Base-by-base conservation (phyloP, 2,113 vertebrate species). In the Calyptommatus sinebrachiatus region DNA sequence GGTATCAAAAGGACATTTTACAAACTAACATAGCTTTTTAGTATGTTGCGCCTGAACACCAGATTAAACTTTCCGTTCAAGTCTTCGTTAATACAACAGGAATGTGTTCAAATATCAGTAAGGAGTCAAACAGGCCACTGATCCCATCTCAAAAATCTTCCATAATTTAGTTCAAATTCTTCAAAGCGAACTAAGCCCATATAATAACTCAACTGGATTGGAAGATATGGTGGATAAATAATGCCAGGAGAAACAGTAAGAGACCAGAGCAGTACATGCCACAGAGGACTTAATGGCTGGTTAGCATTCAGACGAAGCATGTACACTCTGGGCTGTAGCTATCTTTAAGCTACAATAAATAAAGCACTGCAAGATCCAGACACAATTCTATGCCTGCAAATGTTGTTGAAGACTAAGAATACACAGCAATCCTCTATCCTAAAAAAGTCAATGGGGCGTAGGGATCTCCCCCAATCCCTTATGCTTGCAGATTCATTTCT, bases 1-100 rank as follows among this genome's bases (percentile, higher is more conserved):
- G 94, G 94, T 95, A 95, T 95, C 94, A 95, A 95, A 95, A 95
- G 91, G 94, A 95, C 94, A 93, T 92, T 94, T 95, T 94, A 95
- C 92, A 94, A 92, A 95, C 94, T 94, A 94, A 95, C 94, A 94
- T 83, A 91, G 94, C 91, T 94, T 90, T 80, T 94, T 92, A 93
- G 91, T 92, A 93, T 94, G 92, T 90, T 93, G 92, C 88, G 93
- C 85, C 92, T 91, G 89, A 91, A 94, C 91, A 92, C 85, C 91
- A 91, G 89, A 94, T 79, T 73, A 85, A 90, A 91, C 91, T 92
- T 91, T 94, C 93, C 92, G 88, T 85, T 92, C 88, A 92, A 89
- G 93, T 91, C 85, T 93, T 94, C 78, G 0, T 92, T 92, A 92
- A 90, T 11, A 88, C 86, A 90, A 94, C 90, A 93, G 94, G 94